Percentiles rank a stretch among this genome's conserved stretches.
These are phyloP conservation scores for Ellobium chinense DNA, from an alignment of 2,888 invertebrate genomes.

Conservation along the genomic window DNA sequence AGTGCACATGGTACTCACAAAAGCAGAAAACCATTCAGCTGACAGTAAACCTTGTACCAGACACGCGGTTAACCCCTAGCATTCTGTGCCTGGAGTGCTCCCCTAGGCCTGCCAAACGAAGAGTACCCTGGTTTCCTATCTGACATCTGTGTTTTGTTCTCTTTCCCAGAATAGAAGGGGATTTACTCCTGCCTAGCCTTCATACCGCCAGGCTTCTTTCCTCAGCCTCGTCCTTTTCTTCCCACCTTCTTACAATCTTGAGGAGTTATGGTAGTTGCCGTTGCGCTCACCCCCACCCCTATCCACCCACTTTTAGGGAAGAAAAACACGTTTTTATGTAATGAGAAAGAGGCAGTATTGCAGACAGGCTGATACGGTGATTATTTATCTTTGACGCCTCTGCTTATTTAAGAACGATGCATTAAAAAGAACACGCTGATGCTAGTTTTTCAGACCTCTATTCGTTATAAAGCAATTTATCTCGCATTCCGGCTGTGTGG, in stretches of 20 bases:
- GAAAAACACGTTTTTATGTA: too few relatives aligned
- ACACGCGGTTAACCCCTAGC: background rate
- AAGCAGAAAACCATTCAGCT: background rate
- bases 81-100: background rate
- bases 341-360: background rate
- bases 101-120: background rate
- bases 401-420: background rate
- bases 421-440: background rate
- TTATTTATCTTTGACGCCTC: background rate
- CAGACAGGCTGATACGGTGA: background rate
- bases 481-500: background rate
- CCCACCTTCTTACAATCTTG: background rate
- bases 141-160: slow-evolving; percentile 33
- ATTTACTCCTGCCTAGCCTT: slow-evolving; percentile 6
- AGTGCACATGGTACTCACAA: too few relatives aligned
- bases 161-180: slow-evolving; percentile 21
- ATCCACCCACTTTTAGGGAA: too few relatives aligned
- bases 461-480: background rate
- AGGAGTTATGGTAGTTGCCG: too few relatives aligned
- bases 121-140: slow-evolving; percentile 14
- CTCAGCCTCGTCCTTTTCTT: background rate
- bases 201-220: too few relatives aligned
- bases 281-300: too few relatives aligned
- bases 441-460: background rate
- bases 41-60: background rate